Percentiles rank a stretch among this genome's conserved stretches.
Evolutionary conservation across 2,797 vertebrate species (phyloP).

Genomic region (Oryzias dopingdopingensis): DNA sequence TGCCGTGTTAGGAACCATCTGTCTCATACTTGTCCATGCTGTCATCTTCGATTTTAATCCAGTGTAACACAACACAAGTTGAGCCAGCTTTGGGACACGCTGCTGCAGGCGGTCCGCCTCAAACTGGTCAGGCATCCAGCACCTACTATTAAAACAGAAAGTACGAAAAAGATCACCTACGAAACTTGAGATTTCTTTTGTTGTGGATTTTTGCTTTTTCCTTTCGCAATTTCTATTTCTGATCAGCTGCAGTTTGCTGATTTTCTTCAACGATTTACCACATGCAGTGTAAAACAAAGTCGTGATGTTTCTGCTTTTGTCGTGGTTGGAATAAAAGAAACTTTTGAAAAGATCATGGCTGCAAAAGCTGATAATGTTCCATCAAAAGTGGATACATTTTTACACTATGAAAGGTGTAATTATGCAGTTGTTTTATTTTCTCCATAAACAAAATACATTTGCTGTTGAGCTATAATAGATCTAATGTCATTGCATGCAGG

Average conservation of each 20-base stretch:
- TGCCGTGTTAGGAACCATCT: conserved; percentile 91
- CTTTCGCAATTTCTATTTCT: conserved; percentile 3
- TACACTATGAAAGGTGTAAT: no score
- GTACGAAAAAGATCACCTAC: conserved; percentile 22
- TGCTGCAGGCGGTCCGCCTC: conserved; percentile 78
- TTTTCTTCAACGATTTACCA: no score
- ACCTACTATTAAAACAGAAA: conserved; percentile 31
- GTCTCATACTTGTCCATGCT: conserved; percentile 87
- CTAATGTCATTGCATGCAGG: no score
- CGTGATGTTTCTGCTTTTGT: no score
- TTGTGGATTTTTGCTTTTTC: neutral
- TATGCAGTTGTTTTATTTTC: no score
- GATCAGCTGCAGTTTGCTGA: neutral
- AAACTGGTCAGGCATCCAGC: conserved; percentile 62
- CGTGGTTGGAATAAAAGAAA: no score
- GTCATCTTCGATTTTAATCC: conserved; percentile 90
- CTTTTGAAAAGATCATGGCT: no score
- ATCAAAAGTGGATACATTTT: no score
- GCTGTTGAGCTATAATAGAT: no score
- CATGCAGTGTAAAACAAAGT: no score
- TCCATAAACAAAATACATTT: no score
- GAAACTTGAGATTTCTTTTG: conserved; percentile 57
- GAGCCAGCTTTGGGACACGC: conserved; percentile 81
- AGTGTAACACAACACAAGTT: conserved; percentile 83
- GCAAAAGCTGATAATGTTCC: no score